Evolutionary conservation across 2,113 vertebrate species (phyloP).

Genomic region (Hirundichthys speculiger): DNA sequence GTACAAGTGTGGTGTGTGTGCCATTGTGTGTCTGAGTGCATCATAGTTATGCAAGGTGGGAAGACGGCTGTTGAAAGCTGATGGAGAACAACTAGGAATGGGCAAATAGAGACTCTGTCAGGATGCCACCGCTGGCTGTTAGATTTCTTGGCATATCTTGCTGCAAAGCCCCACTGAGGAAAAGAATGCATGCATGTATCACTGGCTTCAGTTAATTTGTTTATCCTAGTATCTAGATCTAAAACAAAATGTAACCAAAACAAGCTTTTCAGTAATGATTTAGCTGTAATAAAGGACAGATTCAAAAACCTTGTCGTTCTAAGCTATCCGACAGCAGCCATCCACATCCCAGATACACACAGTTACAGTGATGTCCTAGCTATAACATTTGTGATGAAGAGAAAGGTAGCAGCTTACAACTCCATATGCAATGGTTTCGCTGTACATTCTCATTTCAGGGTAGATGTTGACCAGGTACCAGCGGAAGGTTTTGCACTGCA

Average conservation of each 20-base stretch:
- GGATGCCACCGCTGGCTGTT: conserved; percentile 21
- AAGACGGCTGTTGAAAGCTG: too few relatives aligned
- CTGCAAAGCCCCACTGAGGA: conserved; percentile 20
- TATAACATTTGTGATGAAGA: conserved; percentile 36
- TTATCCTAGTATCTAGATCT: background rate
- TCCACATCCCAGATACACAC: conserved; percentile 26
- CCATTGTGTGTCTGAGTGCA: conserved; percentile 58
- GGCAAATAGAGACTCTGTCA: conserved; percentile 53
- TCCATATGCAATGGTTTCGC: conserved; percentile 92
- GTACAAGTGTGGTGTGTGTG: conserved; percentile 36
- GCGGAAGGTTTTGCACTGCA: conserved; percentile 96
- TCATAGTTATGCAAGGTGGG: too few relatives aligned
- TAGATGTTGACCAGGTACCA: conserved; percentile 99
- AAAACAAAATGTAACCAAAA: conserved; percentile 1
- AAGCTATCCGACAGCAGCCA: too few relatives aligned
- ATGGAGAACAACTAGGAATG: conserved; percentile 55
- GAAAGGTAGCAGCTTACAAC: conserved; percentile 83
- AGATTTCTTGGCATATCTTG: conserved; percentile 25
- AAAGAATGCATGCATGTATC: too few relatives aligned
- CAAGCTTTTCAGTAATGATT: background rate
- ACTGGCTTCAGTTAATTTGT: conserved; percentile 13
- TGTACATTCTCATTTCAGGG: conserved; percentile 98
- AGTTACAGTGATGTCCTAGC: conserved; percentile 22
- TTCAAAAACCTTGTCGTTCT: too few relatives aligned
- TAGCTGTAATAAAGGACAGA: too few relatives aligned